These are phyloP conservation scores for Volucella bombylans DNA, from an alignment of 2,888 invertebrate genomes.

Conservation along the genomic window DNA sequence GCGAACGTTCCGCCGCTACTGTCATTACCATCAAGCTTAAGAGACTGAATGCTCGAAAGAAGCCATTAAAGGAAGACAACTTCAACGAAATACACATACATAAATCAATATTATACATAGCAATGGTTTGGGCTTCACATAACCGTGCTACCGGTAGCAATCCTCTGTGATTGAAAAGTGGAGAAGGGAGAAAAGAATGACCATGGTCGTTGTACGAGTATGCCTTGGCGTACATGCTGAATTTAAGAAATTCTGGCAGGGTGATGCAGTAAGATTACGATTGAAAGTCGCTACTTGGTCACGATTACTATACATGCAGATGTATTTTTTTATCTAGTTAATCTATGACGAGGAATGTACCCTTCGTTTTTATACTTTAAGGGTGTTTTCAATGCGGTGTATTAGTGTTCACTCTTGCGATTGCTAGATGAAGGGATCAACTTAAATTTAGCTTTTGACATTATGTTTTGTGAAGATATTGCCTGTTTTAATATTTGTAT, in stretches of 20 bases:
- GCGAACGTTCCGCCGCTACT: conserved; percentile 67
- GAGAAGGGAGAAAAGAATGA: conserved; percentile 38
- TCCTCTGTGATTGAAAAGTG: conserved; percentile 37
- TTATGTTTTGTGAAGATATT: conserved; percentile 39
- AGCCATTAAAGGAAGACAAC: conserved; percentile 60
- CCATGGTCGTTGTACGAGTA: conserved; percentile 42
- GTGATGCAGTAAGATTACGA: conserved; percentile 59
- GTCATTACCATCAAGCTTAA: conserved; percentile 60
- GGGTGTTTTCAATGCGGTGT: conserved; percentile 30
- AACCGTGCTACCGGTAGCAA: conserved; percentile 69
- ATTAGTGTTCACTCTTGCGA: conserved; percentile 33
- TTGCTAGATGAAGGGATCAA: conserved; percentile 10
- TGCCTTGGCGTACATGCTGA: conserved; percentile 52
- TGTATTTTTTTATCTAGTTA: conserved; percentile 64
- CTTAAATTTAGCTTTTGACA: conserved; percentile 53
- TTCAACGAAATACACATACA: conserved; percentile 41
- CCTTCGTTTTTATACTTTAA: conserved; percentile 4
- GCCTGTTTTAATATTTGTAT: no score
- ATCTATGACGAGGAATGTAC: conserved; percentile 54
- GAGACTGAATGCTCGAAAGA: conserved; percentile 56
- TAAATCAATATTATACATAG: conserved; percentile 67
- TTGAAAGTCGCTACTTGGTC: conserved; percentile 66
- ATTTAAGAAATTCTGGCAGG: conserved; percentile 51
- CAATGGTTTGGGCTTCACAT: conserved; percentile 58
- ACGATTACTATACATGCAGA: conserved; percentile 66